These are phyloP conservation scores for Rhodophaea formosa DNA, from an alignment of 2,888 invertebrate species.

Conservation along the genomic window DNA sequence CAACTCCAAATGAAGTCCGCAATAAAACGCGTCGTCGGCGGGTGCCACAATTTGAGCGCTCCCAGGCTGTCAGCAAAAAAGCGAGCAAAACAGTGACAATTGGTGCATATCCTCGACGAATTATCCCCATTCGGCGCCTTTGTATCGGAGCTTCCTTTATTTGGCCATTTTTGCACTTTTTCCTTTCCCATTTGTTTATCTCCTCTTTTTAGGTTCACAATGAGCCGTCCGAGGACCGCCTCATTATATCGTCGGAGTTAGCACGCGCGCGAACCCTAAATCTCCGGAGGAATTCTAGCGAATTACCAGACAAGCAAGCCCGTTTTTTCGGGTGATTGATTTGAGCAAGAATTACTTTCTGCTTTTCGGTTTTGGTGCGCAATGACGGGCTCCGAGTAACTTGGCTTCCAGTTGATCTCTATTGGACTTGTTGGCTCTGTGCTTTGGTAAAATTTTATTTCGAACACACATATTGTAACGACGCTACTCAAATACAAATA, in stretches of 20 bases:
- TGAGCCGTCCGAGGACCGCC: conserved; percentile 44
- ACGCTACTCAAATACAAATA: too few species aligned
- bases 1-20: conserved; percentile 12
- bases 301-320: conserved; percentile 71
- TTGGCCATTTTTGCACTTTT: conserved; percentile 78
- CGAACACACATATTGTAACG: too few species aligned
- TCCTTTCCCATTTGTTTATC: conserved; percentile 80
- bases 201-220: conserved; percentile 71
- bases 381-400: not conserved
- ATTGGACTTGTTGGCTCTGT: conserved; percentile 23
- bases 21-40: conserved; percentile 14
- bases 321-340: conserved; percentile 78
- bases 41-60: conserved; percentile 22
- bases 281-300: conserved; percentile 77
- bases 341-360: conserved; percentile 75
- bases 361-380: conserved; percentile 44
- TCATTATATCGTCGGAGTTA: conserved; percentile 74
- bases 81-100: conserved; percentile 75
- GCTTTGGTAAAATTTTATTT: not conserved
- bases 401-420: conserved; percentile 10
- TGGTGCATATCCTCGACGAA: conserved; percentile 79
- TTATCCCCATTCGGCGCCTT: conserved; percentile 79
- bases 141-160: conserved; percentile 78
- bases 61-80: conserved; percentile 66
- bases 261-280: conserved; percentile 74